Percentiles rank a stretch among this genome's conserved stretches.
Conservation (phyloP, 2,113 vertebrate species). For the Hylia prasina region DNA sequence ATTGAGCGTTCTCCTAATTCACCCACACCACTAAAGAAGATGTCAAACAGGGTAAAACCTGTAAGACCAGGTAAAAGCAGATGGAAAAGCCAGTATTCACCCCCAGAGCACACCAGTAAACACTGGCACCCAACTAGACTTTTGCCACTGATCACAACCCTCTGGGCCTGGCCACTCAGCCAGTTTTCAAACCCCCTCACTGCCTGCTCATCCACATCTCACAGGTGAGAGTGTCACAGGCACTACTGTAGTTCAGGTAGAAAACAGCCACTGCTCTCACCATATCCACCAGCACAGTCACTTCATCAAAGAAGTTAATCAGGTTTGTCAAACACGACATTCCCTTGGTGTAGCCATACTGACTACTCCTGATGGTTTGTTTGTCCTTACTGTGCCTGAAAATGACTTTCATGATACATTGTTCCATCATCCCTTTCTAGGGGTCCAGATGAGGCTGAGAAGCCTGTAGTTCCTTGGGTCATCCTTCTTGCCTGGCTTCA, state of each 20-base stretch:
- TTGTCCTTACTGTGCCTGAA: neutral
- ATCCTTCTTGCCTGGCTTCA: neutral
- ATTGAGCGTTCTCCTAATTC: neutral
- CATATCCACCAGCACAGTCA: neutral
- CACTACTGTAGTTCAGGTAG: neutral
- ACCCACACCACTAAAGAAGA: neutral
- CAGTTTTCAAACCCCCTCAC: neutral
- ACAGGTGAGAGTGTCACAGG: neutral
- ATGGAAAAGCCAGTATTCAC: neutral
- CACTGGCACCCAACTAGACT: neutral
- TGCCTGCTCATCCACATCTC: neutral
- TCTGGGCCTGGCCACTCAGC: neutral
- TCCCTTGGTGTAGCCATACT: neutral
- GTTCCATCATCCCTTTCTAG: neutral
- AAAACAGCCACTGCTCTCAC: neutral
- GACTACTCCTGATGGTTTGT: neutral
- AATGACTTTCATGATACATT: neutral
- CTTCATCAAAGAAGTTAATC: neutral
- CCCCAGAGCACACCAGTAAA: neutral
- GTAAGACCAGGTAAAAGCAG: neutral
- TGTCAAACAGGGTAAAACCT: neutral
- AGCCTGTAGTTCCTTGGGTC: neutral
- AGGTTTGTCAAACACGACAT: neutral
- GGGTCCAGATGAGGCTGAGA: neutral
- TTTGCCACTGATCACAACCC: neutral